Conservation (phyloP, 2,113 vertebrate genomes). For the Melanocharis versteri region DNA sequence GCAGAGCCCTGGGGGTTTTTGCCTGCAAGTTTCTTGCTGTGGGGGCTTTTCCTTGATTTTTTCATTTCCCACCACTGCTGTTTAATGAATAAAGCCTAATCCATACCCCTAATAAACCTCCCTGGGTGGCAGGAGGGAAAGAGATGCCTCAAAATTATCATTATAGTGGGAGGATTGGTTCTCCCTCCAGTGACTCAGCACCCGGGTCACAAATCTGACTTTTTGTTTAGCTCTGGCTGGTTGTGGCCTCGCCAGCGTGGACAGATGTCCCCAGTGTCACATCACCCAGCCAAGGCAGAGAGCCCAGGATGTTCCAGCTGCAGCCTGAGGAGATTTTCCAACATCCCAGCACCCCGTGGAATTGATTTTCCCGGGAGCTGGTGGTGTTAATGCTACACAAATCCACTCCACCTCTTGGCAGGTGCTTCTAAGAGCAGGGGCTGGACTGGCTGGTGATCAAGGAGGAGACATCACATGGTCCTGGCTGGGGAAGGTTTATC, state of each 20-base stretch:
- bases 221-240: background rate
- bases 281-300: background rate
- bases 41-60: background rate
- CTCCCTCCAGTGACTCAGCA: background rate
- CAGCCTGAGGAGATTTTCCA: background rate
- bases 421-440: background rate
- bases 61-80: background rate
- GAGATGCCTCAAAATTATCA: background rate
- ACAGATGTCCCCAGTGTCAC: background rate
- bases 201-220: background rate
- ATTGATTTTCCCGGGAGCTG: background rate
- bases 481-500: background rate
- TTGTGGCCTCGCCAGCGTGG: accelerated
- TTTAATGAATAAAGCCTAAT: background rate
- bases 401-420: background rate
- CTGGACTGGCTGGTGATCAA: background rate
- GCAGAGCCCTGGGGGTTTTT: background rate
- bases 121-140: background rate
- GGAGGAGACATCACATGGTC: background rate
- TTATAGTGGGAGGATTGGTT: background rate
- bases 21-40: background rate
- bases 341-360: accelerated
- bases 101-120: background rate
- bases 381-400: background rate
- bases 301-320: background rate